A percentile compares a stretch with the other conserved stretches of the same genome.
phyloP scores from a whole-genome alignment of 2,797 vertebrate genomes.

The Thunnus albacares region DNA sequence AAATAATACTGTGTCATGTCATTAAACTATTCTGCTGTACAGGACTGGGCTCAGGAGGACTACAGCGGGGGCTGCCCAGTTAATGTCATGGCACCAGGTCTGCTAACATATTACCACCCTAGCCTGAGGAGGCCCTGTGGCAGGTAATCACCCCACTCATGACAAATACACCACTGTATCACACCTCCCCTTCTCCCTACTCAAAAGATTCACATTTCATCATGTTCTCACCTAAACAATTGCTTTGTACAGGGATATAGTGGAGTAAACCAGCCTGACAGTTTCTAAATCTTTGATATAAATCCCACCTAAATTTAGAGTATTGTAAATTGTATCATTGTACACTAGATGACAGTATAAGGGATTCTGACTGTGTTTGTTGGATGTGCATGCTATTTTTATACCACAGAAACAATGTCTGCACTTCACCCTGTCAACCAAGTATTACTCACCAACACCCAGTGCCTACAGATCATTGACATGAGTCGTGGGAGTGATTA shows the following conservation, averaged over 20 bases:
- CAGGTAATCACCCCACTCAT: slow-evolving; percentile 76
- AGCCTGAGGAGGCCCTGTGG: slow-evolving; percentile 84
- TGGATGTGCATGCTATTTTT: slow-evolving; percentile 52
- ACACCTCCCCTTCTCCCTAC: slow-evolving; percentile 5
- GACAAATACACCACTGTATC: slow-evolving; percentile 43
- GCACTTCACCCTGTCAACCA: slow-evolving; percentile 13
- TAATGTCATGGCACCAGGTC: slow-evolving; percentile 85
- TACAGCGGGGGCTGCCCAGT: slow-evolving; percentile 87
- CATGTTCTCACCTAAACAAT: slow-evolving; percentile 13
- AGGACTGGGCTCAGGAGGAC: slow-evolving; percentile 85
- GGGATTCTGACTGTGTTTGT: neutral
- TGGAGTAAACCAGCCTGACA: neutral
- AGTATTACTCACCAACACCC: slow-evolving; percentile 37
- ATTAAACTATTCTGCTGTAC: slow-evolving; percentile 35
- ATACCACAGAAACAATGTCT: slow-evolving; percentile 30
- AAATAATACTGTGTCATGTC: slow-evolving; percentile 8
- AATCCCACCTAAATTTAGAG: slow-evolving; percentile 13
- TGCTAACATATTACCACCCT: slow-evolving; percentile 85
- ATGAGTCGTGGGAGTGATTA: slow-evolving; percentile 61
- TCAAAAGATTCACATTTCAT: slow-evolving; percentile 1
- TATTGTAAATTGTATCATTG: slow-evolving; percentile 28
- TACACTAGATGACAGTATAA: slow-evolving; percentile 15
- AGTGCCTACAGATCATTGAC: slow-evolving; percentile 52
- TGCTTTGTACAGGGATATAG: neutral
- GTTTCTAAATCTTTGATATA: slow-evolving; percentile 16